Evolutionary conservation across 2,797 vertebrate species (phyloP), one percentile per base, ranked within the genome.

Genomic region (Bradypodion ventrale): DNA sequence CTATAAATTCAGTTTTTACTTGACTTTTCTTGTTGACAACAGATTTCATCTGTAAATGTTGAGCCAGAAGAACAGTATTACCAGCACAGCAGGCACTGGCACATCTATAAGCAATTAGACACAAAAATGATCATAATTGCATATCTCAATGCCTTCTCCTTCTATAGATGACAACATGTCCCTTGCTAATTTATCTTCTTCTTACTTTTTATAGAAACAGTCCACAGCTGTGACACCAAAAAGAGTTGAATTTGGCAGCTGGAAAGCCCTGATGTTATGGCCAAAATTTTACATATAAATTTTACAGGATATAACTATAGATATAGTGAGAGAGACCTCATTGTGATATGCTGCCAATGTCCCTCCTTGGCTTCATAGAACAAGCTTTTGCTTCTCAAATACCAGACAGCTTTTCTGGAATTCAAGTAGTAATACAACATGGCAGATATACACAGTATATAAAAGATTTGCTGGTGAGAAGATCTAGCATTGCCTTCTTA

Each of bases 131-230:
- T 62, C 42, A 1, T 85, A 78, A 79, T 79, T 75, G 65, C 75
- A n/a, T n/a, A n/a, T n/a, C n/a, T n/a, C n/a, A n/a, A n/a, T n/a
- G n/a, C n/a, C 21, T 86, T 80, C 2, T 88, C 19, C 23, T 81
- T 0, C 73, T 82, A 2, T 85, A 66, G 19, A 72, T 89, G 16
- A 46, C 19, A 7, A n/a, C n/a, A n/a, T 46, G 91, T 49, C 85
- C 86, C 62, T 78, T 15, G 32, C 65, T 2, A 76, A 65, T 84
- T 87, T 80, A 84, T 80, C 77, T 83, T 77, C 37, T 60, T 77
- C 46, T 23, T 5, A 83, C 77, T 81, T 72, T 49, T 6, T 77
- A 83, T 19, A 0, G 12, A 65, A 1, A 42, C 19, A 73, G 68
- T 65, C 68, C 88, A 60, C 25, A 29, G 46, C 81, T 88, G 65